Percentiles rank a stretch among this genome's conserved stretches.
Conservation (phyloP, 2,113 vertebrate genomes). For the Mobula hypostoma region DNA sequence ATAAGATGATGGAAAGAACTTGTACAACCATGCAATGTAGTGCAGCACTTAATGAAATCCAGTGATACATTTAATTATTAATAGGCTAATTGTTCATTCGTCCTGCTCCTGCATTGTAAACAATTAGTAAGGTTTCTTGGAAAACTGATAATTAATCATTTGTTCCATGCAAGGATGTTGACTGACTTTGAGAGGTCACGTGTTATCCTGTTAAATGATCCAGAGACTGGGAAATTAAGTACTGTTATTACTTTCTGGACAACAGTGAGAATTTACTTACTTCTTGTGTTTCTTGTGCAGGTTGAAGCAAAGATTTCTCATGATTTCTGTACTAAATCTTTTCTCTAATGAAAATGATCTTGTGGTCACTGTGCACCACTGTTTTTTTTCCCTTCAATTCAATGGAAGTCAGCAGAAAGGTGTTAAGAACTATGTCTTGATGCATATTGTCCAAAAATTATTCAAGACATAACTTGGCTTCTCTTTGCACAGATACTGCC, state of each 20-base stretch:
- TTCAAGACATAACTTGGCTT: too few species aligned
- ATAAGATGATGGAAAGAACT: background rate
- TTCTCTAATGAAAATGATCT: background rate
- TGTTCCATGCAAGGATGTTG: background rate
- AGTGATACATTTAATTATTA: background rate
- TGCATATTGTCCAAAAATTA: too few species aligned
- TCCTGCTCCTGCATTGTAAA: background rate
- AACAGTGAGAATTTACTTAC: background rate
- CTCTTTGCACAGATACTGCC: too few species aligned
- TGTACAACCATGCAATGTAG: background rate
- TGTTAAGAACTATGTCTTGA: too few species aligned
- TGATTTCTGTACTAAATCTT: background rate
- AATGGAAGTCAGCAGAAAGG: too few species aligned
- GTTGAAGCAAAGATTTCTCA: background rate
- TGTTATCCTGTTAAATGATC: background rate
- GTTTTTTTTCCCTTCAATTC: background rate
- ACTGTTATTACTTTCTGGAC: background rate
- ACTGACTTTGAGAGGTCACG: background rate
- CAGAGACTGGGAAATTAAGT: background rate
- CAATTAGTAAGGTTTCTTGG: background rate
- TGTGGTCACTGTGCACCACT: background rate
- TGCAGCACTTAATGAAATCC: background rate
- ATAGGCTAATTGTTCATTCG: background rate
- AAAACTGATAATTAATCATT: background rate
- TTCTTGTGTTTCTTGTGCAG: background rate